phyloP scores from a whole-genome alignment of 2,113 vertebrate species.

The Dunckerocampus dactyliophorus region DNA sequence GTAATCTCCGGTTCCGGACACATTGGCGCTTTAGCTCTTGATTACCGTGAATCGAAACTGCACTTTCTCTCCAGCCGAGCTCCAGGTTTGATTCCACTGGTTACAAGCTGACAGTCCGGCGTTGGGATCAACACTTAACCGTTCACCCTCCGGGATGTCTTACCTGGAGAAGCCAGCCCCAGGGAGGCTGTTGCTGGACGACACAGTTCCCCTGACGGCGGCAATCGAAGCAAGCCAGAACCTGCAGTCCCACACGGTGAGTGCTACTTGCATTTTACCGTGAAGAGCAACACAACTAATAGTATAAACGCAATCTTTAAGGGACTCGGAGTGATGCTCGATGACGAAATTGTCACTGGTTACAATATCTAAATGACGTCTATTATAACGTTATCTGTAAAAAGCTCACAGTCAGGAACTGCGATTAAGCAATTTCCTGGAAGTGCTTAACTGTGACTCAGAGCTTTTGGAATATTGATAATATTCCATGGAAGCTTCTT shows the following conservation, averaged over 20 bases:
- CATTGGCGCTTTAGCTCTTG: neutral
- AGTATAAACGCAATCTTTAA: neutral
- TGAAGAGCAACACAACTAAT: neutral
- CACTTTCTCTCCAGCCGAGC: neutral
- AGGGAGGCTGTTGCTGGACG: slow-evolving; percentile 83
- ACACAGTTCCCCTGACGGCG: slow-evolving; percentile 84
- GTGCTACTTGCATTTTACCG: slow-evolving; percentile 12
- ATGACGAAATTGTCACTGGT: too few species aligned
- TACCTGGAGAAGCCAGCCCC: slow-evolving; percentile 82
- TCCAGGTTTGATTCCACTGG: neutral
- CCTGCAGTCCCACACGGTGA: slow-evolving; percentile 91
- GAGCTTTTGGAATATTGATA: neutral
- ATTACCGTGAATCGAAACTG: slow-evolving; percentile 20
- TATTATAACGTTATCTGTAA: neutral
- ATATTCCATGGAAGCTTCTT: neutral
- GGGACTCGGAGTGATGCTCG: too few species aligned
- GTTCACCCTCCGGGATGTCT: slow-evolving; percentile 72
- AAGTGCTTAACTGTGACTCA: neutral
- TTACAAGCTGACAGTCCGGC: slow-evolving; percentile 10
- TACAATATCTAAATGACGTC: too few species aligned
- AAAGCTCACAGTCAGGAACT: neutral
- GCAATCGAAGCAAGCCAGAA: slow-evolving; percentile 91
- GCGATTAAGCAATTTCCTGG: slow-evolving; percentile 45
- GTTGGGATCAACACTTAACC: neutral
- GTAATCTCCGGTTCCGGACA: neutral